Conservation (phyloP, 2,113 vertebrate genomes). For the Zeus faber region DNA sequence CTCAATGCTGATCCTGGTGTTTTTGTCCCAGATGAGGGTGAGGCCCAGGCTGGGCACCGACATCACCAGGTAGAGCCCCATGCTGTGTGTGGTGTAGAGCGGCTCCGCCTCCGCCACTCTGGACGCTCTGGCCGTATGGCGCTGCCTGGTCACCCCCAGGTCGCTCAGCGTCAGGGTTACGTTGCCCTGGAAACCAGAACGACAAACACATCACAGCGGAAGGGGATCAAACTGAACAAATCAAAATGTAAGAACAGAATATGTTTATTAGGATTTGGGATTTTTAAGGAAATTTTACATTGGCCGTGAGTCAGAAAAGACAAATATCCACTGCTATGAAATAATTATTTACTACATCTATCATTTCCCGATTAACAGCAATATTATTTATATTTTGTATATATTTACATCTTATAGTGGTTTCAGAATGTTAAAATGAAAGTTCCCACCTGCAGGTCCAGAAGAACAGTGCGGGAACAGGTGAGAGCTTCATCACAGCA, state of each 20-base stretch:
- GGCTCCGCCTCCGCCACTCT: slow-evolving; percentile 15
- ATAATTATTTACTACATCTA: too few relatives aligned
- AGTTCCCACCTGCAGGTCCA: slow-evolving; percentile 79
- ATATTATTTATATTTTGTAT: too few relatives aligned
- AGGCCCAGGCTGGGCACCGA: slow-evolving; percentile 65
- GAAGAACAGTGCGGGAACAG: slow-evolving; percentile 76
- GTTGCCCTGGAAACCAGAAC: slow-evolving; percentile 34
- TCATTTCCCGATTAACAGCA: too few relatives aligned
- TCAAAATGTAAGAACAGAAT: too few relatives aligned
- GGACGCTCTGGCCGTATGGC: not conserved
- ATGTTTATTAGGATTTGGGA: too few relatives aligned
- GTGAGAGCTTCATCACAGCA: slow-evolving; percentile 83
- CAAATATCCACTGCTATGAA: too few relatives aligned
- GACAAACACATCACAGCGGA: not conserved
- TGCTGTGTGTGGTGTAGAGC: slow-evolving; percentile 70
- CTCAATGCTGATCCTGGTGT: slow-evolving; percentile 75
- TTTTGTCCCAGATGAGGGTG: slow-evolving; percentile 82
- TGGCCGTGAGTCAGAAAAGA: too few relatives aligned
- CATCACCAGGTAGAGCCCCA: slow-evolving; percentile 80
- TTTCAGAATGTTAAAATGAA: too few relatives aligned
- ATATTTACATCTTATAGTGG: too few relatives aligned
- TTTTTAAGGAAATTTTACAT: too few relatives aligned
- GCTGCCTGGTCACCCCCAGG: slow-evolving; percentile 52
- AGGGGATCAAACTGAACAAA: too few relatives aligned
- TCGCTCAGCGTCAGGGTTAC: slow-evolving; percentile 56